Conservation (phyloP, 2,797 vertebrate species). For the Neopelma chrysocephalum region DNA sequence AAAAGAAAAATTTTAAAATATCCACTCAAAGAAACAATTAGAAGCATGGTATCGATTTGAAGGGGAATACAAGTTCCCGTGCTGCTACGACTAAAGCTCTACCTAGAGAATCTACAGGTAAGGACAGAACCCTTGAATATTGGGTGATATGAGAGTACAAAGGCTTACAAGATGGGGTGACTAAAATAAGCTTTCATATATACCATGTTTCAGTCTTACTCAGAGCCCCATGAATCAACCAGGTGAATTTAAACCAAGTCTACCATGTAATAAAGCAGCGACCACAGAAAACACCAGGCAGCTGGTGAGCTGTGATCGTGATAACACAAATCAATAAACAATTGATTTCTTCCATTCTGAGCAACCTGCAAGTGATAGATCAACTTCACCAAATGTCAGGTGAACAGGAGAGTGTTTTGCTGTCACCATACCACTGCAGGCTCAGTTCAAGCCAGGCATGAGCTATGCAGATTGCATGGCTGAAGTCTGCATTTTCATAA, state of each 20-base stretch:
- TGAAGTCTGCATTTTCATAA: neutral
- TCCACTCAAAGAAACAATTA: neutral
- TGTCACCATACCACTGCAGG: neutral
- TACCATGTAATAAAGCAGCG: neutral
- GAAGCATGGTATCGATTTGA: neutral
- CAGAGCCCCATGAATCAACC: neutral
- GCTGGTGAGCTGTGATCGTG: neutral
- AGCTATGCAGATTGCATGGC: neutral
- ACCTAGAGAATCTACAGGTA: neutral
- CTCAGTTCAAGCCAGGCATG: neutral
- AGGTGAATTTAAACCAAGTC: neutral
- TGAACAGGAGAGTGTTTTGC: neutral
- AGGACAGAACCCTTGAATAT: neutral
- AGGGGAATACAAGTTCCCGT: neutral
- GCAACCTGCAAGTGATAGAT: conserved; percentile 1
- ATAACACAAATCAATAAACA: conserved; percentile 29
- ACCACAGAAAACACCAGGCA: fast-evolving
- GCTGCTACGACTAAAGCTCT: neutral
- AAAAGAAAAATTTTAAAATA: neutral
- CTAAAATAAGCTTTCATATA: neutral
- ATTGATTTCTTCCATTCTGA: conserved; percentile 42
- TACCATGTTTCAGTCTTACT: neutral
- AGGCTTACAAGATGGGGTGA: neutral
- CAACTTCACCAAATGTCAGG: neutral
- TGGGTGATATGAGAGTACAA: fast-evolving